phyloP scores from a whole-genome alignment of 2,797 vertebrate genomes.

The Mastacembelus armatus region DNA sequence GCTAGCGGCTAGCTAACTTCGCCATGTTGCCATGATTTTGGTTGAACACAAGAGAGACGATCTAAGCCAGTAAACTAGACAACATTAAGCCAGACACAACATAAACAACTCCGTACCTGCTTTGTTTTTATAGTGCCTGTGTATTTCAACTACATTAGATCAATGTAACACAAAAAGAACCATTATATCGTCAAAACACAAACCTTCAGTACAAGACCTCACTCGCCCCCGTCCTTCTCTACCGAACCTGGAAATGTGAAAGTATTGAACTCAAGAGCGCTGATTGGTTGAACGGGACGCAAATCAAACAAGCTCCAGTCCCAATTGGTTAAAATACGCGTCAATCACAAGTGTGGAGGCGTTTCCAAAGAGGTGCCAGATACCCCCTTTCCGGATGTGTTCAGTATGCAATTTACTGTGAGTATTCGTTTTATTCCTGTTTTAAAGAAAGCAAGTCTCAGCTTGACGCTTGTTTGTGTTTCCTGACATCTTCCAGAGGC shows the following conservation, averaged over 20 bases:
- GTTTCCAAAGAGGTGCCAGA: background rate
- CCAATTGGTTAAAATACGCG: slow-evolving; percentile 56
- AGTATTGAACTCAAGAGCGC: fast-evolving
- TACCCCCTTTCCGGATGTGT: slow-evolving; percentile 48
- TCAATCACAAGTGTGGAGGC: slow-evolving; percentile 42
- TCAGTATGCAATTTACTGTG: background rate
- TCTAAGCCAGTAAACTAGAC: slow-evolving; percentile 38
- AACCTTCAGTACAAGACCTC: slow-evolving; percentile 67
- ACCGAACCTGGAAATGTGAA: slow-evolving; percentile 46
- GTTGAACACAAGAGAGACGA: slow-evolving; percentile 35
- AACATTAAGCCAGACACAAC: background rate
- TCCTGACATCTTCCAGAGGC: background rate
- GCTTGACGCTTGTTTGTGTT: too few relatives aligned
- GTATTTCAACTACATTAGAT: background rate
- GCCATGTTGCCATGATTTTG: slow-evolving; percentile 75
- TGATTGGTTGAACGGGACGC: slow-evolving; percentile 68
- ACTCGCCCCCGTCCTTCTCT: slow-evolving; percentile 60
- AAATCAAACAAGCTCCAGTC: fast-evolving
- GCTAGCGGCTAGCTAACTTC: slow-evolving; percentile 68
- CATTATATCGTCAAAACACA: slow-evolving; percentile 52
- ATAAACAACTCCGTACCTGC: fast-evolving
- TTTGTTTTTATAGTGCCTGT: fast-evolving
- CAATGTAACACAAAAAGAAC: background rate
- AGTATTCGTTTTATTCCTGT: slow-evolving; percentile 13
- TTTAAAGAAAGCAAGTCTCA: background rate